Evolutionary conservation across 2,888 invertebrate species (phyloP), one percentile per base, ranked within the genome.

Genomic region (Rhagonycha lutea): DNA sequence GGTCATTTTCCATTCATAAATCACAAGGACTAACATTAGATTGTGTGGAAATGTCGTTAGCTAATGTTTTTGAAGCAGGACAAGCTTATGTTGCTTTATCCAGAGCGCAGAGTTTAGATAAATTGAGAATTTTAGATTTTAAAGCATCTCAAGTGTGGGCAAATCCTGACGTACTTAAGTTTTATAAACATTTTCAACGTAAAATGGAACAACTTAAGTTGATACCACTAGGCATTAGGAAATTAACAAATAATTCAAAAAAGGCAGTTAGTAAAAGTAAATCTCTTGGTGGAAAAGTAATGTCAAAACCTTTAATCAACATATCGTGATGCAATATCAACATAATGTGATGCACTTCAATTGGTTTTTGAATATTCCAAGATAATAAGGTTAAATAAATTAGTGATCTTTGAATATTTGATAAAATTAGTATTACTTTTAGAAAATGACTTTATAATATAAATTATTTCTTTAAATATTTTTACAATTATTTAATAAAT

Each of bases 1-100:
- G 98, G 98, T 98, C 98, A 0, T 98, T 98, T 88, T 98, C 98
- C 2, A 98, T 98, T 83, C 98, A 98, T 86, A 98, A 98, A 88
- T 97, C 97, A 74, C 95, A 98, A 90, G 98, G 98, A 2, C 90
- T 98, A 83, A 98, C 98, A 0, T 89, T 98, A 80, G 98, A 98
- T 85, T 97, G 97, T 89, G 97, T 98, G 0, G 98, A 98, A 89
- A 97, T 98, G 94, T 96, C 96, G 7, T 88, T 98, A 69, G 92
- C 93, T 0, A 92, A 95, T 84, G 97, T 98, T 60, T 98, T 98
- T 89, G 98, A 98, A 89, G 94, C 96, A 47, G 98, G 98, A 0
- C 98, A 98, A 88, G 96, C 98, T 0, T 98, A 98, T 88, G 98
- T 98, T 0, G 98, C 98, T 0, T 88, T 98, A 9, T 98, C 98